Percentiles rank a stretch among this genome's conserved stretches.
Evolutionary conservation across 2,113 vertebrate species (phyloP).

Genomic region (Glaucidium brasilianum): DNA sequence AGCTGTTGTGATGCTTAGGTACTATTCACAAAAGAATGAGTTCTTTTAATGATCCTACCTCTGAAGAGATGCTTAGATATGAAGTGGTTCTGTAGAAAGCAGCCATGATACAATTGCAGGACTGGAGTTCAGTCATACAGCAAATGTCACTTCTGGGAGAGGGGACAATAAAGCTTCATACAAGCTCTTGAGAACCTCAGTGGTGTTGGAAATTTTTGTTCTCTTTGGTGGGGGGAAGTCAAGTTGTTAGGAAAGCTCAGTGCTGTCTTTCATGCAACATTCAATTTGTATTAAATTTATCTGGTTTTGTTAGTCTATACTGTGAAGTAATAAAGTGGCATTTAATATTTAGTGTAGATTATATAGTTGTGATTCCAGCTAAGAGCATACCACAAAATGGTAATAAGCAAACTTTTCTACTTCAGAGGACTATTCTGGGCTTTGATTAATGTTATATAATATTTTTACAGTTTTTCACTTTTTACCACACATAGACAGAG

Average conservation of each 20-base stretch:
- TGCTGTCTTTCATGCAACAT: not conserved
- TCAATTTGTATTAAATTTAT: not conserved
- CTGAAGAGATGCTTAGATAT: not conserved
- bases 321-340: not conserved
- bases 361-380: not conserved
- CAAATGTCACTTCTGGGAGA: not conserved
- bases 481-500: not conserved
- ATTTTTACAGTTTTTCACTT: not conserved
- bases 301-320: not conserved
- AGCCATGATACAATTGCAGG: rapidly evolving
- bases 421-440: not conserved
- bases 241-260: not conserved
- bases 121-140: not conserved
- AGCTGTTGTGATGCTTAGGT: not conserved
- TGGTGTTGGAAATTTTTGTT: not conserved
- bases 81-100: not conserved
- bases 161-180: not conserved
- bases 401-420: not conserved
- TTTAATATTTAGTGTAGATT: not conserved
- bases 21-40: not conserved
- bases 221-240: not conserved
- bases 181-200: not conserved
- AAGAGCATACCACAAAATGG: not conserved
- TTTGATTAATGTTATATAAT: not conserved
- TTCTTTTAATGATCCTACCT: not conserved